Percentiles rank a stretch among this genome's conserved stretches.
phyloP scores from a whole-genome alignment of 2,888 invertebrate species.

The Xestoiulus laeticollis region DNA sequence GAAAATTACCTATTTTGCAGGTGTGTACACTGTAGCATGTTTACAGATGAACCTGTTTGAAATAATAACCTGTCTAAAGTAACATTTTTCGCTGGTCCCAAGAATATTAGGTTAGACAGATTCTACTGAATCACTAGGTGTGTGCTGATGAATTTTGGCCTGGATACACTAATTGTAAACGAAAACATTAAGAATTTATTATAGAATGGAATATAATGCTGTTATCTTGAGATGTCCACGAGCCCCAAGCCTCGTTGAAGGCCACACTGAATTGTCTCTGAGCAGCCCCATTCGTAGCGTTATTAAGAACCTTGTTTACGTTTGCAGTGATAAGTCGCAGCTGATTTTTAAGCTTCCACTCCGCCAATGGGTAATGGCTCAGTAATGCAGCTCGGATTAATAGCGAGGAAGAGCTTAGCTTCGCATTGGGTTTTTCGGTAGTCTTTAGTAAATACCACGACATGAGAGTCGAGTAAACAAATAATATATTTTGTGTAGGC shows the following conservation, averaged over 20 bases:
- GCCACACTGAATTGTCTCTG: not conserved
- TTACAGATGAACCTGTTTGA: too few relatives aligned
- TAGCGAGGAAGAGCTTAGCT: slow-evolving; percentile 5
- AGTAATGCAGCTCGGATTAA: slow-evolving; percentile 8
- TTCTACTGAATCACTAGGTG: too few relatives aligned
- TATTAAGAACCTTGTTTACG: not conserved
- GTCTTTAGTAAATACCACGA: slow-evolving; percentile 10
- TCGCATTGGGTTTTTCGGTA: not conserved
- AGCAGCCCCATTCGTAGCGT: not conserved
- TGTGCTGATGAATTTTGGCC: too few relatives aligned
- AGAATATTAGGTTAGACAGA: too few relatives aligned
- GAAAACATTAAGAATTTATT: too few relatives aligned
- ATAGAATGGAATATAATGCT: not conserved
- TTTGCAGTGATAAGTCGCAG: not conserved
- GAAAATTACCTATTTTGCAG: too few relatives aligned
- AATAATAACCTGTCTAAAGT: too few relatives aligned
- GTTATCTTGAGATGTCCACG: not conserved
- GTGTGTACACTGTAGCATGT: too few relatives aligned
- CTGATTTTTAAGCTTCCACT: slow-evolving; percentile 16
- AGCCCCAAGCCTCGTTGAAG: not conserved
- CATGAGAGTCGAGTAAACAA: not conserved
- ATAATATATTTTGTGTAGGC: not conserved
- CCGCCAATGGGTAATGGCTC: not conserved
- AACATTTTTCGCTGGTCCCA: too few relatives aligned
- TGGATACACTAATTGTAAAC: too few relatives aligned